Conservation (phyloP, 2,888 invertebrate species). For the Lacanobia wlatinum region DNA sequence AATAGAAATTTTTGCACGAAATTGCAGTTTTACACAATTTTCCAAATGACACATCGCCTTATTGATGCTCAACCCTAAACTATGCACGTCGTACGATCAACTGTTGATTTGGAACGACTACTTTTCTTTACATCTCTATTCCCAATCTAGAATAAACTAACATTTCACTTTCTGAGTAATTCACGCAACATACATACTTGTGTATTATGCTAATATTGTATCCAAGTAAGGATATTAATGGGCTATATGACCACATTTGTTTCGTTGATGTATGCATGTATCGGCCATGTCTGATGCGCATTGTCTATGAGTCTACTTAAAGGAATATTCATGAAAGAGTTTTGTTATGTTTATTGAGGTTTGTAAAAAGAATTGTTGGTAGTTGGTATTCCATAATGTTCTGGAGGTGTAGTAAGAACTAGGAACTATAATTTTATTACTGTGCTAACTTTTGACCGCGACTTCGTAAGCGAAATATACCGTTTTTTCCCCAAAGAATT, state of each 20-base stretch:
- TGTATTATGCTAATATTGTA: constrained; percentile 53
- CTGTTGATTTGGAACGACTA: constrained; percentile 1
- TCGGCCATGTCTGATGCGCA: constrained; percentile 22
- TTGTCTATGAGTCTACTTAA: not conserved
- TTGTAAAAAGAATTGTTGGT: not conserved
- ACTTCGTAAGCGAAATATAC: too few relatives aligned
- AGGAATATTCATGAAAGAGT: constrained; percentile 45
- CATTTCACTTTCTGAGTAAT: constrained; percentile 51
- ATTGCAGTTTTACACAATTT: too few relatives aligned
- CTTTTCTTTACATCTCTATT: constrained; percentile 18
- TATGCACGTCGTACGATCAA: not conserved
- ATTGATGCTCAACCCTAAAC: not conserved
- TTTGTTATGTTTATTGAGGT: constrained; percentile 25
- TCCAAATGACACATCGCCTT: not conserved
- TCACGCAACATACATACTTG: constrained; percentile 47
- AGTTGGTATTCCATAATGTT: not conserved
- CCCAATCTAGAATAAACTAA: constrained; percentile 23
- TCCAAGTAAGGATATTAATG: constrained; percentile 59
- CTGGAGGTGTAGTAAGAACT: not conserved
- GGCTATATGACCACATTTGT: constrained; percentile 29
- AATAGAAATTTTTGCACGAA: too few relatives aligned
- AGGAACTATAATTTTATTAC: too few relatives aligned
- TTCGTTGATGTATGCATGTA: constrained; percentile 18
- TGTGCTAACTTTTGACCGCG: too few relatives aligned
- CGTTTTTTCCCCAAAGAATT: too few relatives aligned